Evolutionary conservation across 2,797 vertebrate genomes (phyloP), one percentile per base, ranked within the genome.

Genomic region (Tachyglossus aculeatus): DNA sequence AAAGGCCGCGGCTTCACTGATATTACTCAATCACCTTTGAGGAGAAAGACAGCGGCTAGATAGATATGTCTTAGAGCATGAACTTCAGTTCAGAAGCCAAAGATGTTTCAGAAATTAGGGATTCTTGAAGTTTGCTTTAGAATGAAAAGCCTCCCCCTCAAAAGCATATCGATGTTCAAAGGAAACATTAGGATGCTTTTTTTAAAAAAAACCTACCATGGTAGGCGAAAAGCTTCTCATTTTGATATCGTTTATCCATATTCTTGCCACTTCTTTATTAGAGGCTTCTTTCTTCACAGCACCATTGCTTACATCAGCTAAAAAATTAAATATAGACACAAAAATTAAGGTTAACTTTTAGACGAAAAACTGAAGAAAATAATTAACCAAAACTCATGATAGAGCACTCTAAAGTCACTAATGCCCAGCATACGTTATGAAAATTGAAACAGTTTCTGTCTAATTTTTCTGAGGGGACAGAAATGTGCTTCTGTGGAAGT

Each of bases 241-340:
- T 92, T 97, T 99, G 50, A 96, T 79, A 75, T 97, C 98, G 31
- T 96, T 96, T 74, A 96, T 93, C 98, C 98, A 99, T 85, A 98
- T 95, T 85, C 96, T 94, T 69, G 96, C 84, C 24, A 95, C 88
- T 61, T 99, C 98, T 94, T 98, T 98, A 54, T 92, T 94, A 14
- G 95, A 86, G 32, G 94, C 90, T 53, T 99, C 98, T 79, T 98
- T 99, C 86, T 99, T 99, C 81, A 97, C 86, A 24, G 92, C 85
- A 62, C 98, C 98, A 74, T 99, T 99, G 90, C 96, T 97, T 34
- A 96, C 66, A 63, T 99, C 97, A 67, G 93, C 98, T 99, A 81
- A 54, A 91, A 81, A 65, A 52, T n/a, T n/a, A n/a, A n/a, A n/a
- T n/a, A n/a, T n/a, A n/a, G n/a, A n/a, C n/a, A 86, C 3, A 70